Percentiles rank a stretch among this genome's conserved stretches.
Conservation (phyloP, 2,113 vertebrate genomes). For the Alosa alosa region DNA sequence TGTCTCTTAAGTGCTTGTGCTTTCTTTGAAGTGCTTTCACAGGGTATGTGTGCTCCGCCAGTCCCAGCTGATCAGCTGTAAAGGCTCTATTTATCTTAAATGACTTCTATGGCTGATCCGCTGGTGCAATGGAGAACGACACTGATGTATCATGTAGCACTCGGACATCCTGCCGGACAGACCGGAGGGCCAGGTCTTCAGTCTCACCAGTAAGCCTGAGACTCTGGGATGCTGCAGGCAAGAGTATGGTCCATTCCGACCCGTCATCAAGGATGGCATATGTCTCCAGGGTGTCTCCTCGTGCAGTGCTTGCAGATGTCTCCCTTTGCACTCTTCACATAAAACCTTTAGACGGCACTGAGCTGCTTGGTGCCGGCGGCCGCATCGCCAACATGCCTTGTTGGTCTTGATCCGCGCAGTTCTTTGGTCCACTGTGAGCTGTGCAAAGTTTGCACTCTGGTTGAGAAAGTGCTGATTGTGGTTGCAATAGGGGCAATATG, state of each 20-base stretch:
- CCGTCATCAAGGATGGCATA: conserved; percentile 25
- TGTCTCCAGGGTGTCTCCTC: neutral
- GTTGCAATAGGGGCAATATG: conserved; percentile 30
- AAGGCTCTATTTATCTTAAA: conserved; percentile 16
- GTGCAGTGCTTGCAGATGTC: conserved; percentile 16
- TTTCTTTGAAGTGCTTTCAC: neutral
- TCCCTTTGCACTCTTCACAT: conserved; percentile 22
- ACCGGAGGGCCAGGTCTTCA: no score
- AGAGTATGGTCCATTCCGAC: conserved; percentile 21
- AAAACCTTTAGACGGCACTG: neutral
- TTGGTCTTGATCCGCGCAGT: conserved; percentile 4
- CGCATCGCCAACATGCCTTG: neutral
- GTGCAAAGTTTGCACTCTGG: conserved; percentile 33
- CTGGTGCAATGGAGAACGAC: neutral
- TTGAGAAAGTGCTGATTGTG: conserved; percentile 15
- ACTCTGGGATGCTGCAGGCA: neutral
- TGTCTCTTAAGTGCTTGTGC: neutral
- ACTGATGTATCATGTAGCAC: no score
- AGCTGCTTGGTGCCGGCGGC: neutral
- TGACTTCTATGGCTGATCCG: neutral
- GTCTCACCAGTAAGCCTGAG: neutral
- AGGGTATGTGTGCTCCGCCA: conserved; percentile 23
- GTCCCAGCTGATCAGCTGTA: conserved; percentile 15
- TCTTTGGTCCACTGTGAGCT: conserved; percentile 22
- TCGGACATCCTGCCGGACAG: no score